A percentile compares a stretch with the other conserved stretches of the same genome.
These are phyloP conservation scores for Vombatus ursinus DNA, from an alignment of 2,113 vertebrate genomes.

Conservation along the genomic window DNA sequence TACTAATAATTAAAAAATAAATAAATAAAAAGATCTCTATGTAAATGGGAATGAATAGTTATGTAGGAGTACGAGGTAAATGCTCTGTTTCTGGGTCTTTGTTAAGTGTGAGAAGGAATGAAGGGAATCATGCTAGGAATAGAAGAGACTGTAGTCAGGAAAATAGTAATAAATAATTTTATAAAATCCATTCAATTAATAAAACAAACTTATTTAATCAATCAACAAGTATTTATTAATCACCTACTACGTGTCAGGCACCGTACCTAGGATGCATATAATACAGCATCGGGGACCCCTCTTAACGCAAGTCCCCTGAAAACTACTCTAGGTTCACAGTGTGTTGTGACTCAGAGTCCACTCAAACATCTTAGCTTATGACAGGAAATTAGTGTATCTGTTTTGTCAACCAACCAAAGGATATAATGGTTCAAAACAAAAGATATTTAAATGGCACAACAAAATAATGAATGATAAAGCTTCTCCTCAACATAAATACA, in stretches of 20 bases:
- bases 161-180: background rate
- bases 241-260: too few relatives aligned
- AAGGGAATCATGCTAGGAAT: background rate
- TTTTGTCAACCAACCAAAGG: background rate
- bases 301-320: too few relatives aligned
- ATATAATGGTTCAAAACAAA: background rate
- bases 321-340: too few relatives aligned
- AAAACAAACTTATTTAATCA: background rate
- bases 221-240: too few relatives aligned
- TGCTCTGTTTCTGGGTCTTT: constrained; percentile 31
- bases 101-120: background rate
- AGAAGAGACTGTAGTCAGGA: background rate
- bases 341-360: too few relatives aligned
- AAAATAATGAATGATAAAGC: background rate
- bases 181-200: background rate
- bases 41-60: background rate
- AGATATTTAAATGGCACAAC: background rate
- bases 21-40: background rate
- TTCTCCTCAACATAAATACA: background rate
- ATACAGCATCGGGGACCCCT: too few relatives aligned
- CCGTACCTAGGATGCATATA: too few relatives aligned
- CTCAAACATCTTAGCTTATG: too few relatives aligned
- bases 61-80: background rate
- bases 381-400: too few relatives aligned
- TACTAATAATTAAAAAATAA: background rate